These are phyloP conservation scores for Sthenelais limicola DNA, from an alignment of 2,888 invertebrate species.

Conservation along the genomic window DNA sequence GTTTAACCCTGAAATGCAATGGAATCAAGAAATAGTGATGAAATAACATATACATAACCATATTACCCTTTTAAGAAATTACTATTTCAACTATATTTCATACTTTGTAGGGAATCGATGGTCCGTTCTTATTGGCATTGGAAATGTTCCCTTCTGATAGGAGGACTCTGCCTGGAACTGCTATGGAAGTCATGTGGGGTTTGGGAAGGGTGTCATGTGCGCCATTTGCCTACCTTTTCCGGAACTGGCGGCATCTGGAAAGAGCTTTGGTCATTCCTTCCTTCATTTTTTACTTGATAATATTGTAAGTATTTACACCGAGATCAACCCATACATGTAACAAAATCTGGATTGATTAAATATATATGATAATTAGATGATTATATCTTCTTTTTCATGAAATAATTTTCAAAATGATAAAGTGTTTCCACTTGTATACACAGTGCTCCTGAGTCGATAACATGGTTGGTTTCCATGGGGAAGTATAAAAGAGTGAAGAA, in stretches of 20 bases:
- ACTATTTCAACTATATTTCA: too few species aligned
- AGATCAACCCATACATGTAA: too few species aligned
- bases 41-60: too few species aligned
- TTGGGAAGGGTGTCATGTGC: neutral
- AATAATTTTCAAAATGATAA: too few species aligned
- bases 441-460: conserved; percentile 24
- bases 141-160: neutral
- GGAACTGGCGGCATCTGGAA: conserved; percentile 11
- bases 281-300: conserved; percentile 6
- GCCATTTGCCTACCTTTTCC: neutral
- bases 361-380: too few species aligned
- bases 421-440: neutral
- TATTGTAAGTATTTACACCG: conserved; percentile 19
- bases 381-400: too few species aligned
- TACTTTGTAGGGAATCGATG: too few species aligned
- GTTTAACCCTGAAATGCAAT: too few species aligned
- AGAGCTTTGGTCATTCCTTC: neutral
- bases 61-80: too few species aligned
- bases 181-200: conserved; percentile 24
- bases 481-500: neutral
- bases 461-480: conserved; percentile 10
- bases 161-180: neutral
- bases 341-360: too few species aligned
- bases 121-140: conserved; percentile 1
- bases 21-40: too few species aligned